Evolutionary conservation across 1,140 invertebrate species (phyloP).

Genomic region (Pantala flavescens): DNA sequence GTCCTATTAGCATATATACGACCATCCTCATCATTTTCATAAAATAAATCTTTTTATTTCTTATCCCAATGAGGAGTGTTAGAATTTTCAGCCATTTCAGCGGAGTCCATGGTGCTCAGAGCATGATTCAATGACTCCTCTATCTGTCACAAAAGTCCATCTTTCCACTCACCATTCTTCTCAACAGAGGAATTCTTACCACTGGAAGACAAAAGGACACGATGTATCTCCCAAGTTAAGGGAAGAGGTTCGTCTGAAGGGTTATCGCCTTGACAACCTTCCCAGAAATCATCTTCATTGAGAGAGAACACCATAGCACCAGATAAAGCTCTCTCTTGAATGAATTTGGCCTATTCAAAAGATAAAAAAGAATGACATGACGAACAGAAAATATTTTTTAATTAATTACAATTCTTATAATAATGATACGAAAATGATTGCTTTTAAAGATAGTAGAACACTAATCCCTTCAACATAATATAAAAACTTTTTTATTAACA

Average conservation of each 20-base stretch:
- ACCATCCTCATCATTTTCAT: too few relatives aligned
- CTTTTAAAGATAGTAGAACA: too few relatives aligned
- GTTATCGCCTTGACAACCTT: conserved; percentile 27
- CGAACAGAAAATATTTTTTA: too few relatives aligned
- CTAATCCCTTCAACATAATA: too few relatives aligned
- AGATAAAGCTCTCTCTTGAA: conserved; percentile 47
- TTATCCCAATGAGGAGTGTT: too few relatives aligned
- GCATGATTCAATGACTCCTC: neutral
- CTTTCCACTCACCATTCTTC: neutral
- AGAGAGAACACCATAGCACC: conserved; percentile 69
- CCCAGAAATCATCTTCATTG: conserved; percentile 57
- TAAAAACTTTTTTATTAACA: too few relatives aligned
- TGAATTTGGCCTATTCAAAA: conserved; percentile 46
- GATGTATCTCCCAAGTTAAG: neutral
- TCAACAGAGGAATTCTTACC: too few relatives aligned
- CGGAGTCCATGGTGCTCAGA: neutral
- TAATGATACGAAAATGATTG: too few relatives aligned
- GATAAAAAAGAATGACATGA: too few relatives aligned
- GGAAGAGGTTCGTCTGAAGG: neutral
- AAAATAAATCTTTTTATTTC: too few relatives aligned
- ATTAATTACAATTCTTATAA: too few relatives aligned
- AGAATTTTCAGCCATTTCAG: neutral
- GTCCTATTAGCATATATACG: too few relatives aligned
- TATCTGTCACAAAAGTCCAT: neutral
- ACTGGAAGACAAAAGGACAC: neutral